phyloP scores from a whole-genome alignment of 1,140 invertebrate species.

The Acromyrmex heyeri region DNA sequence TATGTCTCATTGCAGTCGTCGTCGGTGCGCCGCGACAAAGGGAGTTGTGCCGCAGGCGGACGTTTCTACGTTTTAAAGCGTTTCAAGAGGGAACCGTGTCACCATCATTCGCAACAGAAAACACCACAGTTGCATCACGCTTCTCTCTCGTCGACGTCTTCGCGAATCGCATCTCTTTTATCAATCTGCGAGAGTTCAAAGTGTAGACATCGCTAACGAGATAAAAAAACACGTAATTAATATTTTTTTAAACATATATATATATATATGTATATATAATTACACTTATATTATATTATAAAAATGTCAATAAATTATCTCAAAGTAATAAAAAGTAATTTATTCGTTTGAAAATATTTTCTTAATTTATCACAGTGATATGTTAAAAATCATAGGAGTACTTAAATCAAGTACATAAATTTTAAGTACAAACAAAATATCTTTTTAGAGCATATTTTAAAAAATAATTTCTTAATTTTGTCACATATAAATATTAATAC shows the following conservation, averaged over 20 bases:
- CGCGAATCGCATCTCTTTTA: constrained; percentile 26
- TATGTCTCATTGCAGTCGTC: constrained; percentile 83
- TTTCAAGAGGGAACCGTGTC: constrained; percentile 66
- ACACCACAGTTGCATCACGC: constrained; percentile 1
- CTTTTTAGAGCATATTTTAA: not conserved
- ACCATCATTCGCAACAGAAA: constrained; percentile 55
- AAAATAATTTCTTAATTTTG: not conserved
- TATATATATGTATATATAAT: too few species aligned
- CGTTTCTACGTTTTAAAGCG: constrained; percentile 81
- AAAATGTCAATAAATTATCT: constrained; percentile 1
- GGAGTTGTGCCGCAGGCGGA: constrained; percentile 76
- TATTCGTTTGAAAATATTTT: not conserved
- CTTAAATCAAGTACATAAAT: too few species aligned
- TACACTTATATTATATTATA: not conserved
- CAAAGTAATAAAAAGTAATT: not conserved
- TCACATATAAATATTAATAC: not conserved
- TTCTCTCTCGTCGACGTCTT: constrained; percentile 1
- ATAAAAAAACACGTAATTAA: constrained; percentile 21
- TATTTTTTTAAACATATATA: too few species aligned
- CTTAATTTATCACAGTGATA: not conserved
- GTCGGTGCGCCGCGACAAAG: constrained; percentile 81
- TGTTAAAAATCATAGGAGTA: not conserved
- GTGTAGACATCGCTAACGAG: too few species aligned
- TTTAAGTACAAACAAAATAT: not conserved
- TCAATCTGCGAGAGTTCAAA: constrained; percentile 8